Evolutionary conservation across 1,140 invertebrate genomes (phyloP), one percentile per base, ranked within the genome.

Genomic region (Drosophila mayri): DNA sequence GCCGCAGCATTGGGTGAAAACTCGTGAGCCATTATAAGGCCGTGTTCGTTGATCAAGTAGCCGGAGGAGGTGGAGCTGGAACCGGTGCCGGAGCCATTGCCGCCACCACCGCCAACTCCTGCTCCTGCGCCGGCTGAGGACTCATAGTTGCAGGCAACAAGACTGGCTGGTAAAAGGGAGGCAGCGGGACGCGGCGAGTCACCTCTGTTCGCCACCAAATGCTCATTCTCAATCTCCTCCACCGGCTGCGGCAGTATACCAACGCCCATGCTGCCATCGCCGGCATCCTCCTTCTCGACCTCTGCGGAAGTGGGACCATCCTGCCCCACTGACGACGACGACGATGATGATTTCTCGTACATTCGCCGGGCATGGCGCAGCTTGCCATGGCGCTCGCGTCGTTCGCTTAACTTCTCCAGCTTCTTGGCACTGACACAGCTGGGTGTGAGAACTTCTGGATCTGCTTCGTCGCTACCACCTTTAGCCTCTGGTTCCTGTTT

Each of bases 221-320:
- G 91, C 64, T 92, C 87, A 8, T 88, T 91, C 65, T 92, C 91
- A 7, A 92, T 92, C 80, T 92, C 91, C 47, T 92, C 91, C 40
- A 92, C 79, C 11, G 87, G 73, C 44, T 91, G 81, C 4, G 91
- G 84, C 65, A 92, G 44, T n/a, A 16, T n/a, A 28, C 9, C 16
- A 10, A 25, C 25, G 25, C 25, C 25, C 25, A 25, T 4, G 25
- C 4, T 30, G 28, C 28, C 28, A 9, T 30, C 52, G 2, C 9
- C 54, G 4, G 50, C 4, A 3, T 40, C 72, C 25, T 76, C 64
- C 59, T 78, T 67, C 8, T 83, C 68, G 1, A 30, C 49, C 28
- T 80, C 81, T 7, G 52, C 16, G 3, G 14, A 1, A 1, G 14
- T 10, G 20, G 12, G 4, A 28, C 16, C 20, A 16, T 52, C 46